Percentiles rank a stretch among this genome's conserved stretches.
phyloP scores from a whole-genome alignment of 2,113 vertebrate genomes.

The Ochotona curzoniae region DNA sequence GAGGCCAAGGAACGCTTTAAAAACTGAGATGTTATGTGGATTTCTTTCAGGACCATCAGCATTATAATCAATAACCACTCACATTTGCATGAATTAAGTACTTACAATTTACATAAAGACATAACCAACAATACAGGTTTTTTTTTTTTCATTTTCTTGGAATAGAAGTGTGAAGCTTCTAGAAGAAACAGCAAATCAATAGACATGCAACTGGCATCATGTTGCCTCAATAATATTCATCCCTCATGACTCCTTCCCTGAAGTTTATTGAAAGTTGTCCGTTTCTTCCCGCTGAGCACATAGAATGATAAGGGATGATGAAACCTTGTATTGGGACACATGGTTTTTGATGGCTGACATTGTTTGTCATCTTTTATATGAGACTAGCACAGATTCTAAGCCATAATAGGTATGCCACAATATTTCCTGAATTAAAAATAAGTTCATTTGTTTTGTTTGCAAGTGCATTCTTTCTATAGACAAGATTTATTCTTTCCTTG shows the following conservation, averaged over 20 bases:
- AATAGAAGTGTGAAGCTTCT: not conserved
- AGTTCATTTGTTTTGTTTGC: not conserved
- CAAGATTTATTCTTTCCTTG: not conserved
- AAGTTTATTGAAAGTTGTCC: not conserved
- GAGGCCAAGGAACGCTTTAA: not conserved
- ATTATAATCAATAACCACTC: not conserved
- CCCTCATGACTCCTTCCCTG: not conserved
- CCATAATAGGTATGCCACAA: not conserved
- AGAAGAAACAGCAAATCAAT: not conserved
- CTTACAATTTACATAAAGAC: not conserved
- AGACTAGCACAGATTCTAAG: not conserved
- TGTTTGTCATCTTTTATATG: conserved; percentile 8
- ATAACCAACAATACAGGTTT: not conserved
- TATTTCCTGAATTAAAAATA: not conserved
- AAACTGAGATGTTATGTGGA: not conserved
- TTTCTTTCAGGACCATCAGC: not conserved
- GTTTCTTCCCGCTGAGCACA: not conserved
- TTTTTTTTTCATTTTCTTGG: not conserved
- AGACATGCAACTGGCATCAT: not conserved
- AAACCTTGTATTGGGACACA: not conserved
- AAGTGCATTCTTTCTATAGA: not conserved
- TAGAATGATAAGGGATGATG: not conserved
- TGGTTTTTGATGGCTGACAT: not conserved
- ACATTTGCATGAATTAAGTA: not conserved
- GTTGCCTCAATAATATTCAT: not conserved